Percentiles rank a stretch among this genome's conserved stretches.
Evolutionary conservation across 2,113 vertebrate genomes (phyloP).

Genomic region (Peromyscus californicus): DNA sequence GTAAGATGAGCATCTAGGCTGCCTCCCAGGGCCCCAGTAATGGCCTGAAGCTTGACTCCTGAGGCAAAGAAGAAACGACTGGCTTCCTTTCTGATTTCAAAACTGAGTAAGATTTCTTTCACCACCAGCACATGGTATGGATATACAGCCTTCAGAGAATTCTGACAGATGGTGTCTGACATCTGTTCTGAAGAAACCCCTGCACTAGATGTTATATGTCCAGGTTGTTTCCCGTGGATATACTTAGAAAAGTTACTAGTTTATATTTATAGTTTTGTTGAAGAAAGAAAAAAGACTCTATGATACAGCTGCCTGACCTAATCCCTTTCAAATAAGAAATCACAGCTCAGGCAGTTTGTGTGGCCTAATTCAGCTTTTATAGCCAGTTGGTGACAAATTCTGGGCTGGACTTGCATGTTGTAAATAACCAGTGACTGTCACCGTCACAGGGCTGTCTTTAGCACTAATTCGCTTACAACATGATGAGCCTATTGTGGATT

Average conservation of each 20-base stretch:
- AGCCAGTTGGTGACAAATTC: neutral
- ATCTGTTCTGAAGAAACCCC: neutral
- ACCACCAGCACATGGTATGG: neutral
- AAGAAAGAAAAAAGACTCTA: neutral
- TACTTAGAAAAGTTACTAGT: neutral
- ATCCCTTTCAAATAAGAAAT: constrained; percentile 34
- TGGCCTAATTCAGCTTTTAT: neutral
- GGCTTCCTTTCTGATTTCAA: neutral
- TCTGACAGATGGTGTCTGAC: neutral
- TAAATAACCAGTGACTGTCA: neutral
- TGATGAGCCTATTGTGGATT: neutral
- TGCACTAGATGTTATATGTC: neutral
- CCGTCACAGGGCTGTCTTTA: neutral
- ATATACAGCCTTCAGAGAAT: neutral
- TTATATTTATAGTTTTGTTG: neutral
- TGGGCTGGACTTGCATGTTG: neutral
- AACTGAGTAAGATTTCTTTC: neutral
- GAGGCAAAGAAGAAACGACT: neutral
- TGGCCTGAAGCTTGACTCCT: neutral
- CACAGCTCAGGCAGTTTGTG: no score
- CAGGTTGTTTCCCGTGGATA: neutral
- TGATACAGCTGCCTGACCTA: neutral
- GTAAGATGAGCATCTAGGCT: neutral
- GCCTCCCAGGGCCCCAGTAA: neutral
- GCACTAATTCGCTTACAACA: neutral